Evolutionary conservation across 2,888 invertebrate species (phyloP), one percentile per base, ranked within the genome.

Genomic region (Ophion costatus): DNA sequence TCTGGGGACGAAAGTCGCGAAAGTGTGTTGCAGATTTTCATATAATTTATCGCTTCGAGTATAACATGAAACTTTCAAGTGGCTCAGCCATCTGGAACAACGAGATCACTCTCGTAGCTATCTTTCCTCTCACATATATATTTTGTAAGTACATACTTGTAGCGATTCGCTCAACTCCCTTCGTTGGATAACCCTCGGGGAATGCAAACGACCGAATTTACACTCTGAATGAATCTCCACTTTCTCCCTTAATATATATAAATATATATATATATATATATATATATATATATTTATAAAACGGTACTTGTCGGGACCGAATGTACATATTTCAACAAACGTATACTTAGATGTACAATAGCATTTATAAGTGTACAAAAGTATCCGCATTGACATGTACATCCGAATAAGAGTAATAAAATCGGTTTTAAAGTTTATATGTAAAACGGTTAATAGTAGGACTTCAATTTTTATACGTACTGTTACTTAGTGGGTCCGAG

Each of bases 151-250:
- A 56, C 33, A 33, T 78, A 67, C 51, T 61, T 33, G 73, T 64
- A 63, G 61, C 70, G 29, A 63, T 71, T 56, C 56, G 20, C 51
- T 69, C 63, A 38, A 38, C 56, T 74, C 59, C 63, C 61, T 77
- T 76, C 24, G 61, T 80, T 24, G 73, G 73, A 80, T 83, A 83
- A 64, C 63, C 57, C 56, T 57, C 24, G 7, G 38, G 80, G 76
- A 84, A 80, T 84, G 71, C 67, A 80, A 77, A 84, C 63, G 61
- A 77, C 64, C 67, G 61, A 84, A 80, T 77, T 80, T 80, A 80
- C 84, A 56, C 71, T 73, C 45, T 29, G 42, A 42, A 73, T 38
- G 20, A 51, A 11, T 64, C 51, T 64, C 71, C 42, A 22, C 9
- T 57, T 42, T 20, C 29, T 51, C n/a, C n/a, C 38, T 38, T 29